These are phyloP conservation scores for Keiferia lycopersicella DNA, from an alignment of 2,888 invertebrate genomes.

Conservation along the genomic window DNA sequence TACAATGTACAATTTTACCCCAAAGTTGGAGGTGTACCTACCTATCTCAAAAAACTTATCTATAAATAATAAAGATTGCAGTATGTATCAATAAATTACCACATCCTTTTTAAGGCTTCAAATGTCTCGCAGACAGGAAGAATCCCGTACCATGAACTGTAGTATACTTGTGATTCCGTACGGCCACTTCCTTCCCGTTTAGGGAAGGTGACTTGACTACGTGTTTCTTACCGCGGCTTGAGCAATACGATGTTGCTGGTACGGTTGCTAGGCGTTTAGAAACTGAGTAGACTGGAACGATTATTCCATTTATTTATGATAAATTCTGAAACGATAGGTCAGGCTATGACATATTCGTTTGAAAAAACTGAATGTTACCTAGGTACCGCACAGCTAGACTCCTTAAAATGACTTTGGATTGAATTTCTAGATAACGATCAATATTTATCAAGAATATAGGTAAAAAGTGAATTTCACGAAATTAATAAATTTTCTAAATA, in stretches of 20 bases:
- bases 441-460: too few relatives aligned
- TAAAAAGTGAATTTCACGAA: too few relatives aligned
- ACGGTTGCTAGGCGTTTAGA: background rate
- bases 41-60: background rate
- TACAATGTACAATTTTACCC: too few relatives aligned
- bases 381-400: too few relatives aligned
- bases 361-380: too few relatives aligned
- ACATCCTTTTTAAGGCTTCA: background rate
- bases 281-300: background rate
- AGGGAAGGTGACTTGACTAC: background rate
- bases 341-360: too few relatives aligned
- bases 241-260: background rate
- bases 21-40: background rate
- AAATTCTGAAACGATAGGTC: too few relatives aligned
- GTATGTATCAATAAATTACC: background rate
- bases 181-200: slow-evolving; percentile 21
- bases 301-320: too few relatives aligned
- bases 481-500: too few relatives aligned
- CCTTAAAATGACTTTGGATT: too few relatives aligned
- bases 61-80: background rate
- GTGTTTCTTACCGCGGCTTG: background rate
- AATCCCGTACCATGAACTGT: slow-evolving; percentile 11
- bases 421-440: too few relatives aligned
- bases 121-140: background rate
- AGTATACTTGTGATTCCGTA: background rate